phyloP scores from a whole-genome alignment of 2,797 vertebrate species.

The Etheostoma perlongum region DNA sequence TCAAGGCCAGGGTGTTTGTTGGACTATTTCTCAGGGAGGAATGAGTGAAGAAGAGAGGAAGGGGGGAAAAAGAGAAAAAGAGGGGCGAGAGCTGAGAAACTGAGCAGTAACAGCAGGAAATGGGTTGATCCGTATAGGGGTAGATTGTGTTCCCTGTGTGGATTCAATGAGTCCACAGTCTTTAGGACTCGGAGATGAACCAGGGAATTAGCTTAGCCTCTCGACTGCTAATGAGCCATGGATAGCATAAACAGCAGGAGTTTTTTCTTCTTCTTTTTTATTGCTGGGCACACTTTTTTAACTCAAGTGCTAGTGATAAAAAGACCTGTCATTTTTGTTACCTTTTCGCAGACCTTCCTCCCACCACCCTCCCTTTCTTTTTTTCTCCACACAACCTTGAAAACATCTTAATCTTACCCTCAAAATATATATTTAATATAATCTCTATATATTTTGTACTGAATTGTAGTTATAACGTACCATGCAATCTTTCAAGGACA shows the following conservation, averaged over 20 bases:
- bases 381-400: constrained; percentile 64
- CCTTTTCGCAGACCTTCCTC: constrained; percentile 50
- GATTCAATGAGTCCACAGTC: constrained; percentile 84
- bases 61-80: constrained; percentile 36
- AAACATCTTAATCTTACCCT: constrained; percentile 75
- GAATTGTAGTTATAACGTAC: constrained; percentile 88
- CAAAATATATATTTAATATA: constrained; percentile 88
- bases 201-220: constrained; percentile 83
- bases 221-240: constrained; percentile 84
- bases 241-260: constrained; percentile 82
- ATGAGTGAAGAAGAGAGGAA: constrained; percentile 48
- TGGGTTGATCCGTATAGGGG: constrained; percentile 74
- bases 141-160: constrained; percentile 81
- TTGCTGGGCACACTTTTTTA: constrained; percentile 84
- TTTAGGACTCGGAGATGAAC: constrained; percentile 80
- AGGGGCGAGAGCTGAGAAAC: constrained; percentile 69
- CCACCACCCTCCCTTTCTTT: constrained; percentile 43
- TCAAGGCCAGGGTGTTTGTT: constrained; percentile 84
- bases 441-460: constrained; percentile 86
- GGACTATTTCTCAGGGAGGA: constrained; percentile 69
- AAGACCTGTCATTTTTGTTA: constrained; percentile 65
- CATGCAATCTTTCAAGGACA: constrained; percentile 88
- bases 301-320: constrained; percentile 85
- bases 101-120: constrained; percentile 74
- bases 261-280: constrained; percentile 64